phyloP scores from a whole-genome alignment of 2,113 vertebrate species.

The Struthidea cinerea region DNA sequence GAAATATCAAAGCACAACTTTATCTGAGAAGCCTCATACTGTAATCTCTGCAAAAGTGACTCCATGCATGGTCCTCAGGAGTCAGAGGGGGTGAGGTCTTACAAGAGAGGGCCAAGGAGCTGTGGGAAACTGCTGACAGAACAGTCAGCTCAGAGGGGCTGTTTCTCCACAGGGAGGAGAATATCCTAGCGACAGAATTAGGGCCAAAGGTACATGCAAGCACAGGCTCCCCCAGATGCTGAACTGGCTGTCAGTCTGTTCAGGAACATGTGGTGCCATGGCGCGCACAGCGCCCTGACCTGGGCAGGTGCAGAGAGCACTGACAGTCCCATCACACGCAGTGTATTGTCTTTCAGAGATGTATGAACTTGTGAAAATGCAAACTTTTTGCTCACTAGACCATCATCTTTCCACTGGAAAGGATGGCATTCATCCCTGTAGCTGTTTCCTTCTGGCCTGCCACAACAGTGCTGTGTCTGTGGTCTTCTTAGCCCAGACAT shows the following conservation, averaged over 20 bases:
- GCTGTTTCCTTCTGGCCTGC: not conserved
- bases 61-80: rapidly evolving
- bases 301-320: not conserved
- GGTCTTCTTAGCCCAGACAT: not conserved
- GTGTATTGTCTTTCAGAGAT: rapidly evolving
- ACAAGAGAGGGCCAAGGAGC: not conserved
- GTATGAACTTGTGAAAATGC: not conserved
- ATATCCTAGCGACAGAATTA: not conserved
- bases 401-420: not conserved
- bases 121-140: not conserved
- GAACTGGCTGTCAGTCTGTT: not conserved
- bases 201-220: not conserved
- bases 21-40: not conserved
- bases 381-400: not conserved
- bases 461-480: not conserved
- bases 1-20: not conserved
- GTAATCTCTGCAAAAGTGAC: not conserved
- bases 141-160: not conserved
- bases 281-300: rapidly evolving
- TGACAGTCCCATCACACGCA: rapidly evolving
- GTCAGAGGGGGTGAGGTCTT: not conserved
- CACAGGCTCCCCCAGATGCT: no score
- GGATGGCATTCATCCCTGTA: not conserved
- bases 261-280: rapidly evolving
- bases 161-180: not conserved